Evolutionary conservation across 2,888 invertebrate genomes (phyloP).

Genomic region (Chaetogeoica ovagalla): DNA sequence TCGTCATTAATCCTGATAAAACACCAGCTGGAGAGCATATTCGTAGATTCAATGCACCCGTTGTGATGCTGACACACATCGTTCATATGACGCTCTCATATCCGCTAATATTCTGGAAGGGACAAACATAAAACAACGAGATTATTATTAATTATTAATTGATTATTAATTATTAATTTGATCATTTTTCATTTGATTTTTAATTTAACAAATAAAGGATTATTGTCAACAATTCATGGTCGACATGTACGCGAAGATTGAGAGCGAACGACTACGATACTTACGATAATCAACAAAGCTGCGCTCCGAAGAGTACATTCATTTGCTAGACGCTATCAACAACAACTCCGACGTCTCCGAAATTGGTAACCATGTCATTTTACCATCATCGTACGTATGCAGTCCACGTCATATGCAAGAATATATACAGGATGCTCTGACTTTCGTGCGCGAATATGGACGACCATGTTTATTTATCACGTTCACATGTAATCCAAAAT

Average conservation of each 20-base stretch:
- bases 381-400: no score
- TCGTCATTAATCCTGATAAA: no score
- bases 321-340: slow-evolving; percentile 57
- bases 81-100: slow-evolving; percentile 49
- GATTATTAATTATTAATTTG: background rate
- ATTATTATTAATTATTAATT: no score
- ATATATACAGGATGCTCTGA: no score
- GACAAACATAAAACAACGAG: slow-evolving; percentile 19
- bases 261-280: slow-evolving; percentile 58
- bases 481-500: no score
- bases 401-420: no score
- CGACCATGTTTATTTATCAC: no score
- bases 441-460: no score
- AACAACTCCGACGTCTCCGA: slow-evolving; percentile 56
- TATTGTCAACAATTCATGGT: slow-evolving; percentile 59
- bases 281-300: slow-evolving; percentile 58
- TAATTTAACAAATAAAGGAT: no score
- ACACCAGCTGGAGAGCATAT: slow-evolving; percentile 43
- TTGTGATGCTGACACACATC: slow-evolving; percentile 31
- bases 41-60: slow-evolving; percentile 53
- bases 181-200: slow-evolving; percentile 6
- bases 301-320: slow-evolving; percentile 56
- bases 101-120: slow-evolving; percentile 44
- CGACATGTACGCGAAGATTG: no score
- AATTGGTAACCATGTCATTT: no score